Base-by-base conservation (phyloP, 2,888 invertebrate genomes). In the Baccha elongata region DNA sequence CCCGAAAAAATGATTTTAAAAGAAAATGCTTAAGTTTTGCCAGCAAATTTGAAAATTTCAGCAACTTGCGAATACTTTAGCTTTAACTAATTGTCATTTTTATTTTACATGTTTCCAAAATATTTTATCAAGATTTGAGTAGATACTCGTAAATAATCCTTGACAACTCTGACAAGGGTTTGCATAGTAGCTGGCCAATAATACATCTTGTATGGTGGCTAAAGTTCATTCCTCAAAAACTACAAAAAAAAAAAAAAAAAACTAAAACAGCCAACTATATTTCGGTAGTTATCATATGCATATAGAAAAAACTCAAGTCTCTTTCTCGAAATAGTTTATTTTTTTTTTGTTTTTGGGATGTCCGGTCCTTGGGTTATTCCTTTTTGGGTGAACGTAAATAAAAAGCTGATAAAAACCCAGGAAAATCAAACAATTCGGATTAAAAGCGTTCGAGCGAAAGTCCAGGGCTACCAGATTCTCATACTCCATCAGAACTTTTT, bases 361-460 rank as follows among this genome's bases (percentile, higher is more conserved):
- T 23, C 17, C 1, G 52, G 52, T 32, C 23, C 58, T 58, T 58
- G 40, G n/a, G 37, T 58, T 21, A 40, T 40, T 23, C 40, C n/a
- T 58, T 58, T 58, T 23, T 35, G 52, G 7, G 26, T 17, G 26
- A 52, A 26, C 10, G 50, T 52, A 73, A 79, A 67, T 44, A 73
- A 73, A 74, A 80, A 76, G 48, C 78, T 52, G 48, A 64, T 75
- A 85, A 73, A 85, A 79, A 55, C 65, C 75, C 64, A 44, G 67
- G n/a, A 84, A 80, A 85, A 76, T 84, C 74, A 84, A 84, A 81
- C 81, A 84, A 85, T 79, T 85, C 81, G 78, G 84, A 83, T 84
- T 79, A 84, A 81, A 74, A 69, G 71, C 84, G 65, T 78, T 78
- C 74, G 60, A 55, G 64, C 71, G 76, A 79, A 79, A 71, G 74